Base-by-base conservation (phyloP, 1,140 invertebrate species). In the Drosophila repleta region DNA sequence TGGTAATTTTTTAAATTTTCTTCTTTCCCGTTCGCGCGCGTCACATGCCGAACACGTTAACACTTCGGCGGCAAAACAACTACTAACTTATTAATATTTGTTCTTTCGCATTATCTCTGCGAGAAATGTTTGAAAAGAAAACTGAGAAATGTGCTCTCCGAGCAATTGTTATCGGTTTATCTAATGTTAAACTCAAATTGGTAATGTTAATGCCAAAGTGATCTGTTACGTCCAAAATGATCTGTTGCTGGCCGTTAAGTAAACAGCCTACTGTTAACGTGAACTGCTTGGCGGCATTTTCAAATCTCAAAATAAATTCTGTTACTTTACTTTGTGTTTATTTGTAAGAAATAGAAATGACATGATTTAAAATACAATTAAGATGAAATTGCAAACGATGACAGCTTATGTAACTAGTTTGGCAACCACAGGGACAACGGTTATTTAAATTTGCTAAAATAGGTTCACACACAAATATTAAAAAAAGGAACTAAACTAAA, bases 391-490 rank as follows among this genome's bases (percentile, higher is more conserved):
- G 66, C 66, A 69, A 69, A 68, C 20, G 37, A 66, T 39, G 62
- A 48, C 4, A 67, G 60, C 64, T 60, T 73, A 61, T 10, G n/a
- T 3, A 68, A 61, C 64, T 73, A 73, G 55, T 71, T 73, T 73
- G 70, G 70, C 70, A 73, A 55, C 29, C 56, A 32, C 26, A 21
- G 26, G 26, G 46, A 73, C 48, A 55, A 45, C 39, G 45, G 41
- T 60, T 35, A 57, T 48, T 39, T 8, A 61, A 61, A 68, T 69
- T 63, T 17, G 11, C 65, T 69, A 69, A 69, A 74, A 55, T 32
- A 62, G 20, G 26, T 11, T 43, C 17, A 45, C 13, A 32, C 10
- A 48, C 11, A 35, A 35, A 35, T 11, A 39, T 48, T 51, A 39
- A 53, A 20, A 29, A 53, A 17, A 17, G 39, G 13, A 69, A 62